Conservation (phyloP, 2,113 vertebrate genomes). For the Malurus cyaneus region DNA sequence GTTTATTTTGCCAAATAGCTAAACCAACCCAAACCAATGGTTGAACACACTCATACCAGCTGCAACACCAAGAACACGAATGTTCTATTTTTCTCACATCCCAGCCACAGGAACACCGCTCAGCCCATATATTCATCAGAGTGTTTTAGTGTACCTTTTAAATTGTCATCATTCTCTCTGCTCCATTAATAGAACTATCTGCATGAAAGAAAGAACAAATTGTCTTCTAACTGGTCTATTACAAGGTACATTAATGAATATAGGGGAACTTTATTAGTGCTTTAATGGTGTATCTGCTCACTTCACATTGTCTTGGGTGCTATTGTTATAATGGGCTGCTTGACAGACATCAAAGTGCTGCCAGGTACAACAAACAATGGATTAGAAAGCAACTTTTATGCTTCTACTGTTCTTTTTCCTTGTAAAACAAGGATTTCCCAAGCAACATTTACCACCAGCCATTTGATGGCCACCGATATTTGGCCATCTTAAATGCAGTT, state of each 20-base stretch:
- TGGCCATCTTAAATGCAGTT: neutral
- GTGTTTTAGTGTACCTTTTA: constrained; percentile 52
- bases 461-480: neutral
- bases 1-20: neutral
- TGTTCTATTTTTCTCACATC: neutral
- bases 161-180: constrained; percentile 45
- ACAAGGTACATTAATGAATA: constrained; percentile 61
- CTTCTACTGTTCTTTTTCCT: neutral
- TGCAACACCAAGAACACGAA: neutral
- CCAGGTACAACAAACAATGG: neutral
- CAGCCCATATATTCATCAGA: constrained; percentile 28
- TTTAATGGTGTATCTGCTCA: neutral
- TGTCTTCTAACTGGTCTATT: constrained; percentile 50
- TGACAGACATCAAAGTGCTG: neutral
- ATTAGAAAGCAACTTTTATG: neutral
- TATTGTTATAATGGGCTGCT: neutral
- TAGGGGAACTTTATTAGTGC: constrained; percentile 24
- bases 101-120: neutral
- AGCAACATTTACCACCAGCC: neutral
- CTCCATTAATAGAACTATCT: constrained; percentile 51
- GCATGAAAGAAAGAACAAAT: constrained; percentile 59
- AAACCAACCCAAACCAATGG: neutral
- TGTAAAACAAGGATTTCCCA: neutral
- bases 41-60: neutral
- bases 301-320: neutral